Percentiles rank a stretch among this genome's conserved stretches.
These are phyloP conservation scores for Rallus limicola DNA, from an alignment of 2,113 vertebrate genomes.

Conservation along the genomic window DNA sequence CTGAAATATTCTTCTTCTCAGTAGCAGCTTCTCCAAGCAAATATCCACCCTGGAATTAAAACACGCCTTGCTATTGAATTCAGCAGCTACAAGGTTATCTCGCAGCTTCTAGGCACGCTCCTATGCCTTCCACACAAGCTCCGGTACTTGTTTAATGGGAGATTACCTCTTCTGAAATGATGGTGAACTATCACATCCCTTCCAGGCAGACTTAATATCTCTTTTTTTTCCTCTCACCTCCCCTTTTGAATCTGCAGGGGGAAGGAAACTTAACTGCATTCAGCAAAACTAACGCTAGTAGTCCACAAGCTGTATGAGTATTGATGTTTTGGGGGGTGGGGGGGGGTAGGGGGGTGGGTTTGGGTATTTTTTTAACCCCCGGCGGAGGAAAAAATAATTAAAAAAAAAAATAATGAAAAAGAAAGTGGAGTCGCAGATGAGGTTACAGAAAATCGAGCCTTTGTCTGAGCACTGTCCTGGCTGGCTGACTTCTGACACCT, in stretches of 20 bases:
- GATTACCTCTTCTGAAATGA: not conserved
- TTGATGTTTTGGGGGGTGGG: too few relatives aligned
- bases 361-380: not conserved
- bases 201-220: not conserved
- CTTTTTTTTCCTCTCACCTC: not conserved
- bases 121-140: not conserved
- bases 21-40: not conserved
- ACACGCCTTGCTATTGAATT: not conserved
- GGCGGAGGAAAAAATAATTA: not conserved
- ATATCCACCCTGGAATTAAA: not conserved
- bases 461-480: slow-evolving; percentile 9
- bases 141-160: not conserved
- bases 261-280: not conserved
- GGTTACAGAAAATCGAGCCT: not conserved
- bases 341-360: too few relatives aligned
- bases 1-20: not conserved
- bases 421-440: not conserved
- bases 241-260: not conserved
- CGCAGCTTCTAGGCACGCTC: not conserved
- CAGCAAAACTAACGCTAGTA: not conserved
- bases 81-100: not conserved
- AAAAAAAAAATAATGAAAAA: not conserved
- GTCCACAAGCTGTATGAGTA: not conserved
- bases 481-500: slow-evolving; percentile 1
- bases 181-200: not conserved